phyloP scores from a whole-genome alignment of 1,140 invertebrate genomes.

The Apis cerana region DNA sequence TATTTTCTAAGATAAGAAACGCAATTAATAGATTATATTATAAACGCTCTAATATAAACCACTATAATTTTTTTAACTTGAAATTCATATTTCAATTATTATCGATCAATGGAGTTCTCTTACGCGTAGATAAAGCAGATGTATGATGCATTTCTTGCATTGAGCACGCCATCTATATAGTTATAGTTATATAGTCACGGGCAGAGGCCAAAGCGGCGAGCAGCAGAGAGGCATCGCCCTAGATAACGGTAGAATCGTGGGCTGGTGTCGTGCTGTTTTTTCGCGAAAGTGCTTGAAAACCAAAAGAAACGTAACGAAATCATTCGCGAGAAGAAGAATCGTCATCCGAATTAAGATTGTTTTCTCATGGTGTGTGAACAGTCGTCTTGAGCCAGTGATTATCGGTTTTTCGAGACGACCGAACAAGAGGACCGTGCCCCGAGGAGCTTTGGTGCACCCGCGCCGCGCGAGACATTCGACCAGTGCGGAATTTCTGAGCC shows the following conservation, averaged over 20 bases:
- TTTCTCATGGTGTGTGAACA: conserved; percentile 14
- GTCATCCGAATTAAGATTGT: conserved; percentile 6
- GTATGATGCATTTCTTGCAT: not conserved
- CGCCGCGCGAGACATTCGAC: conserved; percentile 34
- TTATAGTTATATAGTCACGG: conserved; percentile 22
- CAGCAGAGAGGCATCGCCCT: conserved; percentile 77
- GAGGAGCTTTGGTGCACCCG: conserved; percentile 30
- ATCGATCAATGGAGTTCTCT: not conserved
- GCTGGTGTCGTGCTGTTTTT: conserved; percentile 57
- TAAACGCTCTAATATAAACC: not conserved
- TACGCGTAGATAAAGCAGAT: not conserved
- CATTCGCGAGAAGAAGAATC: not conserved
- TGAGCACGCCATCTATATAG: conserved; percentile 8
- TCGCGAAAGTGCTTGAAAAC: conserved; percentile 55
- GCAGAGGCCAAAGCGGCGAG: conserved; percentile 65
- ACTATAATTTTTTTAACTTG: not conserved
- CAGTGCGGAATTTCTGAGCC: conserved; percentile 24
- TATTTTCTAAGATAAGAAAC: not conserved
- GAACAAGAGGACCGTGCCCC: conserved; percentile 39
- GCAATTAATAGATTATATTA: not conserved
- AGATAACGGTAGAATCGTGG: conserved; percentile 79
- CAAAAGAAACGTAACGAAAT: conserved; percentile 19
- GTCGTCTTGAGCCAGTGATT: conserved; percentile 31
- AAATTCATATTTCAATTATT: not conserved
- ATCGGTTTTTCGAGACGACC: conserved; percentile 28